Percentiles rank a stretch among this genome's conserved stretches.
These are phyloP conservation scores for Eucriotettix oculatus DNA, from an alignment of 2,888 invertebrate genomes.

Conservation along the genomic window DNA sequence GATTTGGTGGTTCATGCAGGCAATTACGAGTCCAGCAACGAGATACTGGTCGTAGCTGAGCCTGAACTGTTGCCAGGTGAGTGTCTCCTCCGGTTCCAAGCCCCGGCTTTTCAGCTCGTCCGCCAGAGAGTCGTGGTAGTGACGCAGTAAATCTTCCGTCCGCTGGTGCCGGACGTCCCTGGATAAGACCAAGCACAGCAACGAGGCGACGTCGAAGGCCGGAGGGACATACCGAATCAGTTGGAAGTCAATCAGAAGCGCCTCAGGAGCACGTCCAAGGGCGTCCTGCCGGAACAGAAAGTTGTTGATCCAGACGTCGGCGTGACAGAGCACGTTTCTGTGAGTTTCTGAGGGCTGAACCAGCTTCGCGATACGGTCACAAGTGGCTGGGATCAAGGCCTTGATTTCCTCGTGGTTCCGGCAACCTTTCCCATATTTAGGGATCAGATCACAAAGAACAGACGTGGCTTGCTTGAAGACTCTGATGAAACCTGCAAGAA, in stretches of 20 bases:
- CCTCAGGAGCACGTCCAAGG: not conserved
- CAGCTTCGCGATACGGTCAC: not conserved
- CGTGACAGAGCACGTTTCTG: not conserved
- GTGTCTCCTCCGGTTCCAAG: not conserved
- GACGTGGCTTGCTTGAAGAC: too few relatives aligned
- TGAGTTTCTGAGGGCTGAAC: not conserved
- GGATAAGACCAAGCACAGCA: not conserved
- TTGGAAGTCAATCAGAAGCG: not conserved
- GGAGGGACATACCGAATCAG: not conserved
- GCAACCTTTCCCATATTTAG: too few relatives aligned
- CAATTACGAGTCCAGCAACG: too few relatives aligned
- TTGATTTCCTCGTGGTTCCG: too few relatives aligned
- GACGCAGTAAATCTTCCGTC: not conserved
- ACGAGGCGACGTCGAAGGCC: not conserved
- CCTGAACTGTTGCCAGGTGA: not conserved
- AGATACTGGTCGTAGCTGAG: too few relatives aligned
- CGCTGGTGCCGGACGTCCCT: not conserved
- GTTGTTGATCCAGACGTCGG: not conserved
- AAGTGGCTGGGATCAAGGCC: too few relatives aligned
- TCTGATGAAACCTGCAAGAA: too few relatives aligned
- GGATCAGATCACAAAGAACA: too few relatives aligned
- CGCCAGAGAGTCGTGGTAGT: not conserved
- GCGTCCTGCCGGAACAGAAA: not conserved
- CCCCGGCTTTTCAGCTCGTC: not conserved
- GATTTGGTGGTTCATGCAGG: too few relatives aligned